Percentiles rank a stretch among this genome's conserved stretches.
Conservation (phyloP, 1,140 invertebrate species). For the Battus philenor region DNA sequence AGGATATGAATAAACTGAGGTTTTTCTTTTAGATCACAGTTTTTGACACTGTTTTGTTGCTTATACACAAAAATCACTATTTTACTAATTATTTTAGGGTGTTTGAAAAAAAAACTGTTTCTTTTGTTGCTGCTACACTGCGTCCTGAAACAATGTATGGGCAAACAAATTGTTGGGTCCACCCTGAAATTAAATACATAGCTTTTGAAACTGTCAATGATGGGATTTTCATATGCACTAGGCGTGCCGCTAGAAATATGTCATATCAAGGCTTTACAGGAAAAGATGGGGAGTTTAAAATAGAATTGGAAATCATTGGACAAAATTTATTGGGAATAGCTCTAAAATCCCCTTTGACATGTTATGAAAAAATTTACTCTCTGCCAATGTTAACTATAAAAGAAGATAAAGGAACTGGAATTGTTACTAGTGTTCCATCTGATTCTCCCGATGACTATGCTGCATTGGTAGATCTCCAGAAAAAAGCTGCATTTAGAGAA, state of each 20-base stretch:
- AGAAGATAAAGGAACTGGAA: slow-evolving; percentile 97
- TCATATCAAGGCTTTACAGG: slow-evolving; percentile 94
- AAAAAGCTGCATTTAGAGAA: slow-evolving; percentile 94
- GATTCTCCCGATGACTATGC: slow-evolving; percentile 99
- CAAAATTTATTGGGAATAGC: slow-evolving; percentile 87
- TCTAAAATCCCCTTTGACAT: slow-evolving; percentile 89
- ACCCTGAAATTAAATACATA: slow-evolving; percentile 96
- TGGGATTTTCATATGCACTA: slow-evolving; percentile 92
- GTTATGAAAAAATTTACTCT: slow-evolving; percentile 90
- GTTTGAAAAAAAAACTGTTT: slow-evolving; percentile 80
- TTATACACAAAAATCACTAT: no score
- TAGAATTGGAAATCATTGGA: slow-evolving; percentile 84
- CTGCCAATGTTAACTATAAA: slow-evolving; percentile 99
- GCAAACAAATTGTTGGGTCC: slow-evolving; percentile 99
- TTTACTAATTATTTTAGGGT: slow-evolving; percentile 71
- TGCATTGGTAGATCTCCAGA: slow-evolving; percentile 95
- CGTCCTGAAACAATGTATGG: slow-evolving; percentile 99
- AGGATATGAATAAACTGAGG: no score
- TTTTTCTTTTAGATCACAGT: no score
- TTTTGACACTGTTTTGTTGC: no score
- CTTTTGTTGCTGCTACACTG: slow-evolving; percentile 96
- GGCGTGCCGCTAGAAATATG: slow-evolving; percentile 95
- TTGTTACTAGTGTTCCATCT: slow-evolving; percentile 98
- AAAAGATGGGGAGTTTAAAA: slow-evolving; percentile 86
- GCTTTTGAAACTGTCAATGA: slow-evolving; percentile 85